These are phyloP conservation scores for Atta texana DNA, from an alignment of 1,140 invertebrate genomes.

Conservation along the genomic window DNA sequence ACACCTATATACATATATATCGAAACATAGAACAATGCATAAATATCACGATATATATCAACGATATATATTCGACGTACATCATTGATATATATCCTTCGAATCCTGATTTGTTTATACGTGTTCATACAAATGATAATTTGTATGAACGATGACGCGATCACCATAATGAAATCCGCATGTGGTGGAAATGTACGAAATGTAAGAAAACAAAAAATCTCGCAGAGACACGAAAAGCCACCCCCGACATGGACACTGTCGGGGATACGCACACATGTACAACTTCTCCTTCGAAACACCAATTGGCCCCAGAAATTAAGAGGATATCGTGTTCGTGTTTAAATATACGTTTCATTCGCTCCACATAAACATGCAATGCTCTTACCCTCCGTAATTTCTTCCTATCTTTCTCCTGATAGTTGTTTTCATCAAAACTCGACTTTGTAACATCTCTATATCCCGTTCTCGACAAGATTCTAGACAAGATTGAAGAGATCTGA, in stretches of 20 bases:
- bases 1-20: no score
- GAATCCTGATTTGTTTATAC: neutral
- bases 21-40: no score
- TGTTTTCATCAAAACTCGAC: conserved; percentile 8
- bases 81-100: no score
- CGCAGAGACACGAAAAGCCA: conserved; percentile 25
- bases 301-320: conserved; percentile 80
- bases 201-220: neutral
- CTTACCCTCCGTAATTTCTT: neutral
- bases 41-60: no score
- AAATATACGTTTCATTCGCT: conserved; percentile 33
- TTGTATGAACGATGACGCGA: conserved; percentile 2
- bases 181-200: neutral
- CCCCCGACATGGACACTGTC: no score
- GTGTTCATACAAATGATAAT: neutral
- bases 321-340: conserved; percentile 69
- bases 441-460: neutral
- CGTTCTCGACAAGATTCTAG: neutral
- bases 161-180: neutral
- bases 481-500: neutral
- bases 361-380: neutral
- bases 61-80: no score
- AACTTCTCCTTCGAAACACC: conserved; percentile 52
- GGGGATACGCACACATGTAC: neutral
- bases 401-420: neutral